Conservation (phyloP, 2,797 vertebrate species). For the Halcyon leucocephala region DNA sequence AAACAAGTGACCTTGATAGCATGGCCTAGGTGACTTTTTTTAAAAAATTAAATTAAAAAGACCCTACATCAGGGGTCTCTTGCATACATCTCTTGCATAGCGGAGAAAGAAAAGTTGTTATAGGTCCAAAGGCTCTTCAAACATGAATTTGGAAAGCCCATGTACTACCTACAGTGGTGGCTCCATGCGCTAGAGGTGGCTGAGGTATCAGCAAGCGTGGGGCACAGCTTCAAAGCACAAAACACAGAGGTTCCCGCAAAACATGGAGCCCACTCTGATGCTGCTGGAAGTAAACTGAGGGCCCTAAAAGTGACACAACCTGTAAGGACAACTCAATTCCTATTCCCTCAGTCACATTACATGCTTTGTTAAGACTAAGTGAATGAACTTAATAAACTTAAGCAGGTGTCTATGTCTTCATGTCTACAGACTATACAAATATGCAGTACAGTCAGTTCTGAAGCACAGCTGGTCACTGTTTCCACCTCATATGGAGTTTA, state of each 20-base stretch:
- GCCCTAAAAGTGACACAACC: background rate
- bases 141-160: background rate
- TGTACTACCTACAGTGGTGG: background rate
- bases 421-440: background rate
- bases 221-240: background rate
- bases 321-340: background rate
- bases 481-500: background rate
- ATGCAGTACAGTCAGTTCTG: background rate
- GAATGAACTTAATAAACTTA: background rate
- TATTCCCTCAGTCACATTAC: background rate
- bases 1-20: background rate
- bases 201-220: background rate
- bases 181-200: background rate
- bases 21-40: background rate
- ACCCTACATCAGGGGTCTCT: too few relatives aligned
- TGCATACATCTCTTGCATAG: background rate
- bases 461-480: background rate
- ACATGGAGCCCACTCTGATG: background rate
- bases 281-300: background rate
- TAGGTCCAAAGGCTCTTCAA: background rate
- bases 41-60: background rate
- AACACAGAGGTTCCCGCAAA: background rate
- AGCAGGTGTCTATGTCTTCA: background rate
- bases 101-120: background rate
- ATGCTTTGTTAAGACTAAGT: background rate